Base-by-base conservation (phyloP, 2,888 invertebrate genomes). In the Ceramica pisi region DNA sequence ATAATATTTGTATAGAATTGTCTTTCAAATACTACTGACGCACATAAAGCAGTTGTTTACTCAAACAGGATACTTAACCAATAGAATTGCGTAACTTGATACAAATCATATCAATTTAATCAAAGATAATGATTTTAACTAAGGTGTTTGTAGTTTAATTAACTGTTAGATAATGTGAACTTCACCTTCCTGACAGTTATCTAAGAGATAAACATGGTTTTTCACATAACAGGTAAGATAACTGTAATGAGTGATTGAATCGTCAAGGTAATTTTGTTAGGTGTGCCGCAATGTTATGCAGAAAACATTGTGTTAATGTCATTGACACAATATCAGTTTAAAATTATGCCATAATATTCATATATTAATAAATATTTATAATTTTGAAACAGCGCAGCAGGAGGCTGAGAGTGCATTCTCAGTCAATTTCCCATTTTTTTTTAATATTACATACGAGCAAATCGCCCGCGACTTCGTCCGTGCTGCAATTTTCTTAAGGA, bases 121-220 rank as follows among this genome's bases (percentile, higher is more conserved):
- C 76, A 55, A 59, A 41, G 75, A 78, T 64, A 67, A 75, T 74
- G 50, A 60, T n/a, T 63, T 65, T 57, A 68, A 80, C 74, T 67
- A 75, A 69, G 53, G 67, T 75, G 64, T 80, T 73, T 75, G 75
- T 53, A 69, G 74, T 78, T 79, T 70, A 86, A 80, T 79, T 70
- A 86, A 80, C 72, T 75, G 79, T 60, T 38, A 65, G 86, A 88
- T 90, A 88, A 87, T 81, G 55, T 90, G 90, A 90, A 91, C 90
- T 92, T 92, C 89, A 91, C 92, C 91, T 92, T 92, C 81, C 80
- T 82, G 51, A 46, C 67, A 78, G 80, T 77, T 89, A 90, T 91
- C 88, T 75, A 8, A 16, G 60, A 69, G 85, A 86, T 83, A 83
- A 80, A 73, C 66, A 81, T 67, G 75, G 78, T 66, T 79, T 73